phyloP scores from a whole-genome alignment of 2,888 invertebrate species.

The Electrophaes corylata region DNA sequence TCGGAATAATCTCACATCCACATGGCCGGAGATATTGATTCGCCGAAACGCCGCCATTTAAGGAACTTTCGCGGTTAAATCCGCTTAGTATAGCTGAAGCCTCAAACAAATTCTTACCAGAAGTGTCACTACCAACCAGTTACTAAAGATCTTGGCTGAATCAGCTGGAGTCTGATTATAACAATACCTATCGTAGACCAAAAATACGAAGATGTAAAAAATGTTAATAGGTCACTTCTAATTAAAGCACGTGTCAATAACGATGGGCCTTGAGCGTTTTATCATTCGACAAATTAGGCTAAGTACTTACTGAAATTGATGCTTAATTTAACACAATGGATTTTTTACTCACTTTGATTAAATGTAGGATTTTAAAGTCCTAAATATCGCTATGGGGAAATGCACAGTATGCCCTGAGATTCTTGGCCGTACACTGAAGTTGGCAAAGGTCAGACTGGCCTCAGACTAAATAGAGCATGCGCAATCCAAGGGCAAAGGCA shows the following conservation, averaged over 20 bases:
- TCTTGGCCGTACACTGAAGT: constrained; percentile 75
- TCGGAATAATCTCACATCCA: constrained; percentile 40
- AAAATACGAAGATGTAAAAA: constrained; percentile 18
- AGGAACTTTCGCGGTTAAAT: constrained; percentile 50
- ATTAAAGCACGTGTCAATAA: constrained; percentile 44
- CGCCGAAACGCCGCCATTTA: constrained; percentile 68
- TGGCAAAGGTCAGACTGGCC: constrained; percentile 62
- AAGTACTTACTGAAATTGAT: constrained; percentile 1
- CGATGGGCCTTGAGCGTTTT: constrained; percentile 5
- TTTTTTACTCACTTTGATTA: constrained; percentile 69
- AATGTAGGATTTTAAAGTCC: constrained; percentile 76
- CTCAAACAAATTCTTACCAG: constrained; percentile 2
- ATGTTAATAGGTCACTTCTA: constrained; percentile 36
- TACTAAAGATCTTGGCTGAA: not conserved
- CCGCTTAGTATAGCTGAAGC: not conserved
- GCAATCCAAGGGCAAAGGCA: constrained; percentile 58
- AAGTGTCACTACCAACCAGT: not conserved
- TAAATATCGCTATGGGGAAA: constrained; percentile 48
- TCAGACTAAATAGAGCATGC: constrained; percentile 74
- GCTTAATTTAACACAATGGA: constrained; percentile 8
- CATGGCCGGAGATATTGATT: constrained; percentile 68
- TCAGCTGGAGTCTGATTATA: not conserved
- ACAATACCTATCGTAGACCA: not conserved
- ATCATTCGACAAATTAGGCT: constrained; percentile 3
- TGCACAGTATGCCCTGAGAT: constrained; percentile 54